Conservation (phyloP, 2,888 invertebrate genomes). For the Eugnorisma glareosa region DNA sequence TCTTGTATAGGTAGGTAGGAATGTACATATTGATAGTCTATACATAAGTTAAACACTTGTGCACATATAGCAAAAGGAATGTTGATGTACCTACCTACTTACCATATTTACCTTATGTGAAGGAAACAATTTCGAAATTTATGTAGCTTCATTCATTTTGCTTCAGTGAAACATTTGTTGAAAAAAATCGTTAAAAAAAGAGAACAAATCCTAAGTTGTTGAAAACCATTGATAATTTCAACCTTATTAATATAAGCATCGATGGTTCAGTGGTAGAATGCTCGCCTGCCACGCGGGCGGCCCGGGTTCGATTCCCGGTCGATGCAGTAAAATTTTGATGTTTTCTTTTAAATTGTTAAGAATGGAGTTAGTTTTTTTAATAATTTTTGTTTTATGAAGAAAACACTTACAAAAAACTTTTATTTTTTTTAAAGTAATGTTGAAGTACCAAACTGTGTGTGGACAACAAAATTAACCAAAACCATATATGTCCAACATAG, state of each 20-base stretch:
- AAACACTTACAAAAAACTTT: background rate
- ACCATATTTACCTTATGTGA: no score
- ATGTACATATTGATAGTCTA: no score
- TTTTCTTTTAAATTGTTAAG: background rate
- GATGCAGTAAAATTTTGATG: constrained; percentile 72
- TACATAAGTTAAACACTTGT: constrained; percentile 39
- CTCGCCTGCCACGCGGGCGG: constrained; percentile 90
- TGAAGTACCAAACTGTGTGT: background rate
- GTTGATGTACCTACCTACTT: constrained; percentile 6
- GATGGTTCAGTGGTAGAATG: constrained; percentile 91
- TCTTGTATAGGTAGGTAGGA: background rate
- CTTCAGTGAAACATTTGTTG: constrained; percentile 22
- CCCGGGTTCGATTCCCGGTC: constrained; percentile 88
- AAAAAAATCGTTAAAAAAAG: background rate
- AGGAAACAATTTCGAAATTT: constrained; percentile 3
- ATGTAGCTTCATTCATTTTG: background rate
- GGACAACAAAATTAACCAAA: background rate
- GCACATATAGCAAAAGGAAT: constrained; percentile 32
- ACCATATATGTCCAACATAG: background rate
- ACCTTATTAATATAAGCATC: constrained; percentile 73
- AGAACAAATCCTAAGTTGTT: background rate
- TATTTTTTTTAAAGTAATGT: background rate
- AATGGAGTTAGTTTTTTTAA: background rate
- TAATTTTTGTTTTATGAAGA: background rate
- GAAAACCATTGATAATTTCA: background rate